A percentile compares a stretch with the other conserved stretches of the same genome.
Conservation (phyloP, 2,888 invertebrate genomes). For the Cryptocephalus primarius region DNA sequence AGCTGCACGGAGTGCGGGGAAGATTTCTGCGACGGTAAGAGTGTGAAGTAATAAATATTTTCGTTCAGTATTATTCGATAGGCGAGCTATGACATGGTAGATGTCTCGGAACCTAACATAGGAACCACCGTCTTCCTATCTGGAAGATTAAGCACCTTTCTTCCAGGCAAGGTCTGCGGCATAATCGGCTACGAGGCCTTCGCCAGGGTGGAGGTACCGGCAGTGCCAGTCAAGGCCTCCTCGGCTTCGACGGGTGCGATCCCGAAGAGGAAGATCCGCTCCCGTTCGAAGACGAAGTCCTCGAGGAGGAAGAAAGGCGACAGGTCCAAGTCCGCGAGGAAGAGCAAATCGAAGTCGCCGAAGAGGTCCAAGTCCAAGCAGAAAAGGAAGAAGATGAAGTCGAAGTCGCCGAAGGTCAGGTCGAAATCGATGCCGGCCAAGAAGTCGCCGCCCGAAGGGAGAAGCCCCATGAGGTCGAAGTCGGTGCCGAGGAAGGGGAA, state of each 20-base stretch:
- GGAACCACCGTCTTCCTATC: too few species aligned
- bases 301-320: constrained; percentile 18
- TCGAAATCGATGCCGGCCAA: background rate
- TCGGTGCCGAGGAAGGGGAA: background rate
- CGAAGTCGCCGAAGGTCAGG: background rate
- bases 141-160: too few species aligned
- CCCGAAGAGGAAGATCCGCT: constrained; percentile 24
- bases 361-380: constrained; percentile 15
- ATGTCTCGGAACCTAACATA: too few species aligned
- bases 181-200: constrained; percentile 48
- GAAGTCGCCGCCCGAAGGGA: background rate
- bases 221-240: constrained; percentile 24
- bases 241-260: constrained; percentile 35
- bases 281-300: constrained; percentile 22
- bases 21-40: constrained; percentile 67
- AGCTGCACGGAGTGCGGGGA: constrained; percentile 74
- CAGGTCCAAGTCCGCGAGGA: constrained; percentile 8
- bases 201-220: constrained; percentile 34
- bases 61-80: background rate
- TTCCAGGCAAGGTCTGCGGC: constrained; percentile 42
- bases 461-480: background rate
- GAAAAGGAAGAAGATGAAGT: background rate
- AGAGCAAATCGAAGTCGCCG: constrained; percentile 28
- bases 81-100: too few species aligned
- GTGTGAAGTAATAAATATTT: background rate